Evolutionary conservation across 92 coral and sea anemone species (phyloP), one percentile per base, ranked within the genome.

Genomic region (Bergia puertoricense): DNA sequence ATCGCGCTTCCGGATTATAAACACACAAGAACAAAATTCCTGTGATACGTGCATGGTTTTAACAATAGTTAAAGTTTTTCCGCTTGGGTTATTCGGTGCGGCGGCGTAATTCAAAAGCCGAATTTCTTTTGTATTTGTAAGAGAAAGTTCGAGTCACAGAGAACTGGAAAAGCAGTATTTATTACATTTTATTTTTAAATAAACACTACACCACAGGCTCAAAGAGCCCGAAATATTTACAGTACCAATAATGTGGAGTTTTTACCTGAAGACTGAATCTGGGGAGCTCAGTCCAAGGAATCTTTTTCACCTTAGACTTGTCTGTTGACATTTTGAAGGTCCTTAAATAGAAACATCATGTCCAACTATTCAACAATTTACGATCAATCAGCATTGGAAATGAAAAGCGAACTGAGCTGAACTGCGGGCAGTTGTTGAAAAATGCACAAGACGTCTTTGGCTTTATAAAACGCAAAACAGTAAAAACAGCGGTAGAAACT

Each of bases 121-220:
- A 74, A 74, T 6, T 42, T 37, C 44, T 42, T 74, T 39, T 74
- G 8, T 74, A 6, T 74, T 39, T 74, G 8, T 74, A 6, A 74
- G 68, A 62, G 68, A 11, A 62, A 62, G 16, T 57, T 11, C 3
- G 66, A 57, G 18, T 6, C 51, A 15, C 48, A 20, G 80, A 11
- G 37, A 43, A 8, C 80, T 42, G 80, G 50, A 45, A 75, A 76
- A 22, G 15, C 42, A 76, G 80, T 62, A 40, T 59, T 59, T 16
- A 81, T 59, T 50, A 79, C 22, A 50, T 10, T 15, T 54, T 13
- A 81, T 54, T 80, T 57, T 13, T 39, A 81, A 81, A 59, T 57
- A 81, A 81, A 81, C 85, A 62, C 71, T 57, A 36, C 80, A 76
- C 68, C 11, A 11, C 39, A 81, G 39, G 71, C 54, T 20, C 54